phyloP scores from a whole-genome alignment of 2,888 invertebrate species.

The Timema cristinae region DNA sequence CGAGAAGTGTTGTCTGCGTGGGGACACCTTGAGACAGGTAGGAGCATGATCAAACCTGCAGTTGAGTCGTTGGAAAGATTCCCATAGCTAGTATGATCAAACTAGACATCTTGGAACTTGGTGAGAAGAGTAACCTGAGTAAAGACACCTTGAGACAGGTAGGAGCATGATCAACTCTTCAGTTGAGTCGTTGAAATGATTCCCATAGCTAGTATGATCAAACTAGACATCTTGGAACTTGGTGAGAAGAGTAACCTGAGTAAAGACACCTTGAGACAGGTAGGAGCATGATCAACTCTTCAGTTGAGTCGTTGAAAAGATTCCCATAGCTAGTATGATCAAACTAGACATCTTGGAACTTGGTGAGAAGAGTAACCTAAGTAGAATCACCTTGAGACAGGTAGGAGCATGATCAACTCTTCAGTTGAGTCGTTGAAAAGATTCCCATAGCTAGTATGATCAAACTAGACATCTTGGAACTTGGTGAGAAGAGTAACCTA shows the following conservation, averaged over 20 bases:
- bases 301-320: not conserved
- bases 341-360: too few relatives aligned
- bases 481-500: too few relatives aligned
- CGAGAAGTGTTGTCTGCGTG: slow-evolving; percentile 73
- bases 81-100: slow-evolving; percentile 81
- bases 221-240: too few relatives aligned
- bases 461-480: too few relatives aligned
- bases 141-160: slow-evolving; percentile 78
- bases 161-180: slow-evolving; percentile 20
- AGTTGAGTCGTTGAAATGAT: not conserved
- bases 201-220: not conserved
- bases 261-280: too few relatives aligned
- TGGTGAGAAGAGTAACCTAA: too few relatives aligned
- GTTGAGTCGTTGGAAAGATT: not conserved
- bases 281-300: slow-evolving; percentile 38
- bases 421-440: not conserved
- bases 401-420: slow-evolving; percentile 38
- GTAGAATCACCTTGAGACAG: too few relatives aligned
- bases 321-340: not conserved
- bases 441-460: not conserved
- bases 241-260: too few relatives aligned
- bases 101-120: slow-evolving; percentile 81
- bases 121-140: slow-evolving; percentile 74
- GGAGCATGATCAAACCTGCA: not conserved
- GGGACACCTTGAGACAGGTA: slow-evolving; percentile 74